These are phyloP conservation scores for Ennomos erosarius DNA, from an alignment of 2,888 invertebrate species.

Conservation along the genomic window DNA sequence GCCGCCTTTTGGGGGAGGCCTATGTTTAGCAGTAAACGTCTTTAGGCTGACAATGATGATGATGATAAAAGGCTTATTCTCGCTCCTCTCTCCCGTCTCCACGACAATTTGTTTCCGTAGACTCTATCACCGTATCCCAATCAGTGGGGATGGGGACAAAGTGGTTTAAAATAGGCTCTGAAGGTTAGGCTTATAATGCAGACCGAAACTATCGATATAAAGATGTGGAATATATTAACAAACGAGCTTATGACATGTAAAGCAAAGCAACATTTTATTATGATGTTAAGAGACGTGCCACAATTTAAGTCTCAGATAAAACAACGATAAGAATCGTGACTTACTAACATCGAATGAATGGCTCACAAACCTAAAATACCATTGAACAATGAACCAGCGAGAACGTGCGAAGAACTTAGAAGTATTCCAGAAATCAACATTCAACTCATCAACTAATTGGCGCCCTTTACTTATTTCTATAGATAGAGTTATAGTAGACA, in stretches of 20 bases:
- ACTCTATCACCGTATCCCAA: too few species aligned
- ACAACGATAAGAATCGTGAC: constrained; percentile 37
- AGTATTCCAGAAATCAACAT: constrained; percentile 49
- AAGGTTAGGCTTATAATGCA: too few species aligned
- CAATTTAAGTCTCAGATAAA: constrained; percentile 21
- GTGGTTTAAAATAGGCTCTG: constrained; percentile 1
- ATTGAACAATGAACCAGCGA: constrained; percentile 55
- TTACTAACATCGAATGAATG: constrained; percentile 35
- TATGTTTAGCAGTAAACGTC: too few species aligned
- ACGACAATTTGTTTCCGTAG: too few species aligned
- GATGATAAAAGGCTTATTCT: too few species aligned
- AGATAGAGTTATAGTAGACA: constrained; percentile 26
- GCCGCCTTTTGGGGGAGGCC: too few species aligned
- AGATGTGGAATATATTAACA: too few species aligned
- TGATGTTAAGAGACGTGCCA: constrained; percentile 7
- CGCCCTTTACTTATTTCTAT: constrained; percentile 66
- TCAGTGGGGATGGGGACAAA: too few species aligned
- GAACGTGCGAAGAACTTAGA: constrained; percentile 55
- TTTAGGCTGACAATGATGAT: too few species aligned
- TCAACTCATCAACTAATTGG: constrained; percentile 63
- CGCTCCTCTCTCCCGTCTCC: too few species aligned
- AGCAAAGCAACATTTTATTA: constrained; percentile 5
- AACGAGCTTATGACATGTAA: constrained; percentile 4
- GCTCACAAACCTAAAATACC: constrained; percentile 46
- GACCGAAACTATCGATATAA: too few species aligned